Base-by-base conservation (phyloP, 1,140 invertebrate genomes). In the Aphelenchoides besseyi region DNA sequence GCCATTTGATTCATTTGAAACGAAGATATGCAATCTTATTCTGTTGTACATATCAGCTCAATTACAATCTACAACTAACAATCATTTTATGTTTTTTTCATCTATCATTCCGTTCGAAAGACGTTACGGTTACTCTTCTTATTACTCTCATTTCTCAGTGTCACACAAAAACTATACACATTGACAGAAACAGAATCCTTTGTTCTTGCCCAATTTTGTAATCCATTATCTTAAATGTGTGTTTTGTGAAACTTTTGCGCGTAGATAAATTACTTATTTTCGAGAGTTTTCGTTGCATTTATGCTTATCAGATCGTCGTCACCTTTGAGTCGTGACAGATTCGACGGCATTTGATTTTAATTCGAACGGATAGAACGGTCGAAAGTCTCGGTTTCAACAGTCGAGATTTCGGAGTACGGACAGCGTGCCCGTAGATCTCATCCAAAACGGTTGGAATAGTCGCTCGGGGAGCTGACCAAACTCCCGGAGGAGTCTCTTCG, bases 341-440 rank as follows among this genome's bases (percentile, higher is more conserved):
- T n/a, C n/a, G n/a, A n/a, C n/a, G n/a, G n/a, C 41, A 23, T 48
- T 48, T 48, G 41, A 48, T 48, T 48, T 48, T 48, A 48, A 48
- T 48, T 48, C 41, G 41, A 48, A 48, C 41, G 41, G 41, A 48
- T 23, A 48, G 41, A 23, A 12, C 41, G 41, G 41, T 48, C 41
- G 41, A n/a, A n/a, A n/a, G n/a, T n/a, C n/a, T n/a, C n/a, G n/a
- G n/a, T n/a, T n/a, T n/a, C n/a, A n/a, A n/a, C n/a, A n/a, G n/a
- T n/a, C n/a, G n/a, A n/a, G n/a, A n/a, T n/a, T n/a, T n/a, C n/a
- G n/a, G n/a, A n/a, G n/a, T n/a, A n/a, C n/a, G n/a, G n/a, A n/a
- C n/a, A n/a, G n/a, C n/a, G n/a, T n/a, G n/a, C n/a, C n/a, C 41
- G 41, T 23, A 23, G 41, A 48, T 48, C 23, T 48, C 41, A 23